Evolutionary conservation across 2,888 invertebrate genomes (phyloP), one percentile per base, ranked within the genome.

Genomic region (Catotricha subobsoleta): DNA sequence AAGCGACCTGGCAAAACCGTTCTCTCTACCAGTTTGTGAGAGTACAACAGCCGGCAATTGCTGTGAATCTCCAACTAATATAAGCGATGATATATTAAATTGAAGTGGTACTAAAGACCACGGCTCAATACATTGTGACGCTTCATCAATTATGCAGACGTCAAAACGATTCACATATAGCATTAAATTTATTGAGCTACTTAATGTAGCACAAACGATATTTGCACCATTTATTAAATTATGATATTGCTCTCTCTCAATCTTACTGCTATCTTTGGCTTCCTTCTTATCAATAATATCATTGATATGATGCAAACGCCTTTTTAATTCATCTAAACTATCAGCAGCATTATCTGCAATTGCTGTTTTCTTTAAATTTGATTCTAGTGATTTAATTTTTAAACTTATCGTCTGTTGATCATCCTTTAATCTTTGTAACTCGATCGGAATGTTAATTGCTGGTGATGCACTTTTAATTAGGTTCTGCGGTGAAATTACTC

Each of bases 41-140:
- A 37, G 12, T 20, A 37, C 37, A 3, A 27, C 27, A 2, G 39
- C 21, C 8, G 29, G 9, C 12, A 39, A n/a, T 31, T 39, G 39
- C 12, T 39, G 16, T 23, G 39, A 19, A 64, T 92, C 91, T 0
- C 91, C 91, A 23, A 91, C 80, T 46, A 92, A 66, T 29, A 90
- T 72, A 37, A 91, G 62, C 40, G 74, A 79, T 35, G 71, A 73
- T 4, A 84, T 71, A 40, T 77, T 77, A 46, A 84, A 72, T 53
- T 75, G 71, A 34, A 90, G 66, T 0, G 90, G 90, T 47, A 86
- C 72, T 46, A 90, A 62, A 2, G 77, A 72, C 60, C 86, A 87
- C 1, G 82, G 74, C 59, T 92, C 92, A 28, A 72, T 76, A 47
- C 82, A 81, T 55, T 88, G 87, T 1, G 86, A 82, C 16, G 91